Conservation (phyloP, 2,113 vertebrate species). For the Xerus inauris region DNA sequence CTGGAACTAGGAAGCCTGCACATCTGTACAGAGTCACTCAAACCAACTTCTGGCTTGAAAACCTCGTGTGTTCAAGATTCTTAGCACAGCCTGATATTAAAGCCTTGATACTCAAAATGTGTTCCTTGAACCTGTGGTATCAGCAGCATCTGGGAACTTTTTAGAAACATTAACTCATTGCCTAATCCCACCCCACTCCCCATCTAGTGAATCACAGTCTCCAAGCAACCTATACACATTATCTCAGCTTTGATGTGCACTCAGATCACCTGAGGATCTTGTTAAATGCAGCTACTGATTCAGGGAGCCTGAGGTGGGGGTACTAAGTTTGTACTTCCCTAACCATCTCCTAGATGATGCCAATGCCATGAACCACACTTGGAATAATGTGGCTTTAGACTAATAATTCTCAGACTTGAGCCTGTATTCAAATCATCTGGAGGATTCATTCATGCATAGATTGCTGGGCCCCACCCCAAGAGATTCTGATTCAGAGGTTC, state of each 20-base stretch:
- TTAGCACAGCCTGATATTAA: not conserved
- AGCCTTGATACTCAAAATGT: not conserved
- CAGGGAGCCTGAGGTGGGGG: not conserved
- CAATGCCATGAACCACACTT: not conserved
- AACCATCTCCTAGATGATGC: not conserved
- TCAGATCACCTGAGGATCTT: not conserved
- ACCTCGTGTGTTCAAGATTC: not conserved
- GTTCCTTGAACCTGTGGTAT: not conserved
- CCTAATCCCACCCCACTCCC: too few species aligned
- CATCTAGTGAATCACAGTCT: not conserved
- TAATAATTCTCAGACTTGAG: not conserved
- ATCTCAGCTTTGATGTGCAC: not conserved
- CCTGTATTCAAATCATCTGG: not conserved
- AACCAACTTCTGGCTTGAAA: not conserved
- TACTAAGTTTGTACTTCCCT: not conserved
- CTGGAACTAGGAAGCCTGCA: not conserved
- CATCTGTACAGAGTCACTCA: not conserved
- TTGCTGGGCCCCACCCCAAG: not conserved
- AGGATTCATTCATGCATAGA: not conserved
- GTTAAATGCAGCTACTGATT: not conserved
- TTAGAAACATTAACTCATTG: not conserved
- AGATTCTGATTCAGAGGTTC: not conserved
- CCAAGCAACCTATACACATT: not conserved
- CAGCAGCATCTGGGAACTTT: not conserved
- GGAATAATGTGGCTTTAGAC: not conserved